Percentiles rank a stretch among this genome's conserved stretches.
Evolutionary conservation across 2,888 invertebrate genomes (phyloP).

Genomic region (Micoletzkya japonica): DNA sequence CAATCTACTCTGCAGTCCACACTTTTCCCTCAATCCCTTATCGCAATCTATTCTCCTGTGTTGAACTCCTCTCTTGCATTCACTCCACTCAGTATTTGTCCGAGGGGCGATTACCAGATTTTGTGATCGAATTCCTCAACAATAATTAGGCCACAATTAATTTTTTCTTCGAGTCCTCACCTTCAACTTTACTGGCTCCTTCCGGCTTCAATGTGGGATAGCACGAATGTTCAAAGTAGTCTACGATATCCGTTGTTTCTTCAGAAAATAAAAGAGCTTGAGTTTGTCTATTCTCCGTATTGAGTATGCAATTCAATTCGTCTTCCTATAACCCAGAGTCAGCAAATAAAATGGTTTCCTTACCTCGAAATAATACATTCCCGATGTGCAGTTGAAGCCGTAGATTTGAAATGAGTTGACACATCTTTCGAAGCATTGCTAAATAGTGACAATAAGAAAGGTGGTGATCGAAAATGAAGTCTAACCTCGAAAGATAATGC

Average conservation of each 20-base stretch:
- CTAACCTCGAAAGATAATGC: constrained; percentile 53
- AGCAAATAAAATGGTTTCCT: neutral
- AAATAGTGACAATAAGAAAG: neutral
- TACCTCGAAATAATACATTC: constrained; percentile 64
- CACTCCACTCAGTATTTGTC: constrained; percentile 39
- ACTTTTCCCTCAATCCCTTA: constrained; percentile 26
- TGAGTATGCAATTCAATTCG: constrained; percentile 62
- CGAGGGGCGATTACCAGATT: constrained; percentile 33
- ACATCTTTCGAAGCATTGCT: constrained; percentile 62
- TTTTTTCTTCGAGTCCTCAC: neutral
- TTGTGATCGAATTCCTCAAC: constrained; percentile 22
- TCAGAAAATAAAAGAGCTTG: constrained; percentile 59
- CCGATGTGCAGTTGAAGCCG: constrained; percentile 61
- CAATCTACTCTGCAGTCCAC: constrained; percentile 35
- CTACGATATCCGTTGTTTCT: constrained; percentile 62
- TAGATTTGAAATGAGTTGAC: constrained; percentile 58
- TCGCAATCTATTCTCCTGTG: constrained; percentile 29
- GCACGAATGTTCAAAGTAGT: constrained; percentile 62
- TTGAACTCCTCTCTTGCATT: constrained; percentile 47
- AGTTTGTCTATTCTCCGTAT: constrained; percentile 58
- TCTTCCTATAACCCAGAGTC: constrained; percentile 44
- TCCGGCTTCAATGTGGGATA: neutral
- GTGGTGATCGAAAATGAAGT: neutral
- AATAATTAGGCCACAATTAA: neutral
- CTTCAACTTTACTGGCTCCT: neutral